phyloP scores from a whole-genome alignment of 2,113 vertebrate species.

The Entelurus aequoreus region DNA sequence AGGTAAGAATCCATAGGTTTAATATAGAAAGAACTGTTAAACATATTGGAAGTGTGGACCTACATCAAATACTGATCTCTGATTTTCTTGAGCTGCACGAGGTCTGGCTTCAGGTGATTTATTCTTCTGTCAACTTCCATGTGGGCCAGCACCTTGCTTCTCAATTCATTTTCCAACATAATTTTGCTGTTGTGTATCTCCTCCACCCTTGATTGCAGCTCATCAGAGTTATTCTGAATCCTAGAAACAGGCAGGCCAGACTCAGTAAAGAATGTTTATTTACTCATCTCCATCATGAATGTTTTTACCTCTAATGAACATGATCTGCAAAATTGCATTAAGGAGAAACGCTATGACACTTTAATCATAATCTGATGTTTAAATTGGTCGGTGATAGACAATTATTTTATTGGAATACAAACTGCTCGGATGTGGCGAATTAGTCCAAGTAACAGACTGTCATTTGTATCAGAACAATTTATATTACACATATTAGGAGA shows the following conservation, averaged over 20 bases:
- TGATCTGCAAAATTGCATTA: neutral
- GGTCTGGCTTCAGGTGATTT: constrained; percentile 92
- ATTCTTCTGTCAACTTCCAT: constrained; percentile 91
- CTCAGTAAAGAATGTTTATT: neutral
- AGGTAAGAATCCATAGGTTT: neutral
- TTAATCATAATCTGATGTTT: neutral
- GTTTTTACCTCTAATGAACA: neutral
- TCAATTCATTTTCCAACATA: constrained; percentile 88
- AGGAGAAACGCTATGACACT: neutral
- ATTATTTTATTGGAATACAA: too few species aligned
- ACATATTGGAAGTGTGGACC: constrained; percentile 40
- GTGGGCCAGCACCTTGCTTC: constrained; percentile 86
- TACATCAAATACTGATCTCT: constrained; percentile 96
- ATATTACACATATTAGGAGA: too few species aligned
- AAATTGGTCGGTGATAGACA: too few species aligned
- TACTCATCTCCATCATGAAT: neutral
- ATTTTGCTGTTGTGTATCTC: constrained; percentile 93
- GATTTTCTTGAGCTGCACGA: constrained; percentile 91
- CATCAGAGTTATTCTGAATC: constrained; percentile 91
- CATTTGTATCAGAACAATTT: too few species aligned
- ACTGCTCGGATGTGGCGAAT: too few species aligned
- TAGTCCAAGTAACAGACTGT: too few species aligned
- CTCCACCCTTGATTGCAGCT: constrained; percentile 90
- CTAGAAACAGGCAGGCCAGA: constrained; percentile 33
- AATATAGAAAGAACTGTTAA: neutral